Conservation (phyloP, 2,888 invertebrate genomes). For the Synanthedon vespiformis region DNA sequence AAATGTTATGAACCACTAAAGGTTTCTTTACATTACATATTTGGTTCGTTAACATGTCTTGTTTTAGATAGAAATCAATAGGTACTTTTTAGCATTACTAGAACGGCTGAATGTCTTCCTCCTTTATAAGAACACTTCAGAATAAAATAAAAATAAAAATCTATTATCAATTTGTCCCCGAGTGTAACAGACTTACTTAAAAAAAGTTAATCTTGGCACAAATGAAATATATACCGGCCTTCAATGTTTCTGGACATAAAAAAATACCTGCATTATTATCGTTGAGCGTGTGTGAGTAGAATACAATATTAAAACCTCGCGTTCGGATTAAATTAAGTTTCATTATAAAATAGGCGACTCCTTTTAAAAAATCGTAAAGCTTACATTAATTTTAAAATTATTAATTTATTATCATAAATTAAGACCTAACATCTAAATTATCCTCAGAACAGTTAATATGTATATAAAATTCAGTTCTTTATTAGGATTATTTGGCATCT, state of each 20-base stretch:
- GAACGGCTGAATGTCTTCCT: constrained; percentile 19
- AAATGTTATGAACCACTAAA: no score
- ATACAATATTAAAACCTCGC: constrained; percentile 13
- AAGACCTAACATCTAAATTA: constrained; percentile 57
- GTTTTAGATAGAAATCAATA: no score
- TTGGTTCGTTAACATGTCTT: no score
- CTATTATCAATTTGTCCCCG: constrained; percentile 21
- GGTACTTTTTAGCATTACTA: no score
- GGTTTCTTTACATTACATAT: no score
- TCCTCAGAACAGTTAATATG: constrained; percentile 69
- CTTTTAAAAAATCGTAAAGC: constrained; percentile 12
- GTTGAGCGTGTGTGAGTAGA: constrained; percentile 34
- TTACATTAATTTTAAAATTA: constrained; percentile 16
- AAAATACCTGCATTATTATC: constrained; percentile 20
- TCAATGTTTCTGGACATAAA: constrained; percentile 24
- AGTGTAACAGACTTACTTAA: constrained; percentile 27
- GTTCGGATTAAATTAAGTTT: constrained; percentile 12
- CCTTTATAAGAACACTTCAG: constrained; percentile 8
- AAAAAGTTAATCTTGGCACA: constrained; percentile 50
- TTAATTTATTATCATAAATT: constrained; percentile 53
- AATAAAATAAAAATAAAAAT: constrained; percentile 24
- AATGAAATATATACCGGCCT: constrained; percentile 39
- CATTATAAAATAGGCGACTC: constrained; percentile 28
- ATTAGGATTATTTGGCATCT: constrained; percentile 70
- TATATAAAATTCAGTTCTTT: constrained; percentile 71